Evolutionary conservation across 2,797 vertebrate genomes (phyloP), one percentile per base, ranked within the genome.

Genomic region (Pseudochirops cupreus): DNA sequence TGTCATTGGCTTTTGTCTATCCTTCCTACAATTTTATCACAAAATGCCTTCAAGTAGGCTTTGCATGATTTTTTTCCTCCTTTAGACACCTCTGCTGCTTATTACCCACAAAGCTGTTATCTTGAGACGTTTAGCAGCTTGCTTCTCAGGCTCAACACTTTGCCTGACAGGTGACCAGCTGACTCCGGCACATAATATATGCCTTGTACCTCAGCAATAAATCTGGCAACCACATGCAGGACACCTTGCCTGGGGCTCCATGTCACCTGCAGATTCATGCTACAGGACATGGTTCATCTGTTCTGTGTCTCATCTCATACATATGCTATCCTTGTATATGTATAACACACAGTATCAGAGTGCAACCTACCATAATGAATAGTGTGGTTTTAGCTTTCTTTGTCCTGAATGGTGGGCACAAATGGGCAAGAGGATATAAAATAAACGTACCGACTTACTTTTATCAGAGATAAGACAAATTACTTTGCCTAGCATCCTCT

Each of bases 101-200:
- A 62, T 55, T 97, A 96, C 91, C 97, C 57, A 56, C 58, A 94
- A 97, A 95, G 93, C 95, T 96, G 57, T 96, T 98, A 97, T 96
- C 55, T n/a, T 33, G 52, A 92, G 26, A 11, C 90, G 94, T 50
- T 91, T 92, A 97, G 82, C 91, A 92, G 92, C 91, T 62, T 89
- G 59, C 93, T 97, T 95, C 91, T 95, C 90, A 90, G 95, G 92
- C 53, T 50, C 0, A 1, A 95, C 92, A 54, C 95, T 59, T 93
- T 91, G 97, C 94, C 96, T 94, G 96, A 95, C 95, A 97, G 97
- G 95, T 74, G 58, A 95, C 97, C 95, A 96, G 95, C 91, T 97
- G 96, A 90, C 4, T 31, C 50, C 18, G 31, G 59, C 5, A 46
- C 6, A 6, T 59, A 96, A 95, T 91, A 31, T 89, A 97, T 39